These are phyloP conservation scores for Rutpela maculata DNA, from an alignment of 2,888 invertebrate species.

Conservation along the genomic window DNA sequence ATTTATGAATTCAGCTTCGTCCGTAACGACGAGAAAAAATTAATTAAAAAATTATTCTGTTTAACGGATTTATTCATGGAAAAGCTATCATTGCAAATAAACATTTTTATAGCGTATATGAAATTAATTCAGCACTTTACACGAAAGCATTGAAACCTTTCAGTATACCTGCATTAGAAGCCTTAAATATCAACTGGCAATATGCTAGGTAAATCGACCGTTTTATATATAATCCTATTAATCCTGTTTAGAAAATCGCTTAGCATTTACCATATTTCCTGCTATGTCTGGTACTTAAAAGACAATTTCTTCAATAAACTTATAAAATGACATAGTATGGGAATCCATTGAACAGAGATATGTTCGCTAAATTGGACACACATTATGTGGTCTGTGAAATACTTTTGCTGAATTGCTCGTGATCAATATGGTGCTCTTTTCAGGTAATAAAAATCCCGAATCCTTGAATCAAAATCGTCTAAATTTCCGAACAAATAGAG, in stretches of 20 bases:
- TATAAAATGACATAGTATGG: conserved; percentile 31
- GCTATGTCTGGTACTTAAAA: conserved; percentile 33
- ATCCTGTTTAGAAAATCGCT: conserved; percentile 28
- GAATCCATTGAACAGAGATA: conserved; percentile 41
- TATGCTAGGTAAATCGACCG: conserved; percentile 13
- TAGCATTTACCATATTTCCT: conserved; percentile 26
- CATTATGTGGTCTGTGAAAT: conserved; percentile 44
- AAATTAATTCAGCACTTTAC: background rate
- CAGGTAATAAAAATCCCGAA: conserved; percentile 37
- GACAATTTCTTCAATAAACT: conserved; percentile 36
- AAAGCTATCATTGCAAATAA: background rate
- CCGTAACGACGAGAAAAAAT: no score
- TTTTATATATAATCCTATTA: conserved; percentile 8
- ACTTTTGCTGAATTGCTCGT: conserved; percentile 40
- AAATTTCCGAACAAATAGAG: conserved; percentile 21
- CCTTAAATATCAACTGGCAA: background rate
- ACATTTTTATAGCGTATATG: background rate
- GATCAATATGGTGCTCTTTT: conserved; percentile 33
- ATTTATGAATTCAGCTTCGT: no score
- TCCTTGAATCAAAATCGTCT: conserved; percentile 39
- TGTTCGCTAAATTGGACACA: conserved; percentile 44
- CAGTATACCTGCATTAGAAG: conserved; percentile 17
- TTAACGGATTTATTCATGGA: background rate
- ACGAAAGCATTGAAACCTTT: conserved; percentile 13
- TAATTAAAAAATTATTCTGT: background rate